Evolutionary conservation across 2,113 vertebrate genomes (phyloP).

Genomic region (Jacana jacana): DNA sequence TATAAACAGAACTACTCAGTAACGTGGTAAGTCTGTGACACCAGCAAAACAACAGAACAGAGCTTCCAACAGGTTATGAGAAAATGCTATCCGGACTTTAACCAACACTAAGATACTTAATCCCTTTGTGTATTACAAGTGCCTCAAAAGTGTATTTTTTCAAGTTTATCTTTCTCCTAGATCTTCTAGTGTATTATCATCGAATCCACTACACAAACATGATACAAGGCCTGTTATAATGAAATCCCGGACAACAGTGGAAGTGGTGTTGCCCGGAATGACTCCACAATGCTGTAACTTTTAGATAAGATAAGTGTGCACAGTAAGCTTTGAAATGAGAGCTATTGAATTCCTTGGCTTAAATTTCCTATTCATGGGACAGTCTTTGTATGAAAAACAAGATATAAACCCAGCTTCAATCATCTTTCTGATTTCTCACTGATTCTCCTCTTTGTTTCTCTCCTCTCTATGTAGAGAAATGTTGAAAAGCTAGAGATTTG

Average conservation of each 20-base stretch:
- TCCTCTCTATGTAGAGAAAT: background rate
- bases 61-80: constrained; percentile 42
- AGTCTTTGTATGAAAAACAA: background rate
- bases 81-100: background rate
- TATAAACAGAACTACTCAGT: background rate
- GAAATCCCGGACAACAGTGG: constrained; percentile 15
- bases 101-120: background rate
- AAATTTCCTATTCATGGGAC: constrained; percentile 21
- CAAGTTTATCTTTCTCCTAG: constrained; percentile 9
- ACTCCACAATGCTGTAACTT: background rate
- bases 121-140: background rate
- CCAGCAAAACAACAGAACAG: background rate
- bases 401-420: background rate
- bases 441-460: background rate
- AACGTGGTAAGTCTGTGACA: background rate
- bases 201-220: background rate
- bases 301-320: background rate
- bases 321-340: constrained; percentile 12
- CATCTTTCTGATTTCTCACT: background rate
- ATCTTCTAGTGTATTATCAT: background rate
- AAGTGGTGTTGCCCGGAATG: background rate
- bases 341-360: background rate
- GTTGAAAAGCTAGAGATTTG: background rate
- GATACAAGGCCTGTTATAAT: background rate
- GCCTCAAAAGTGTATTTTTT: constrained; percentile 1